Evolutionary conservation across 2,797 vertebrate species (phyloP), one percentile per base, ranked within the genome.

Genomic region (Spinibarbus caldwelli): DNA sequence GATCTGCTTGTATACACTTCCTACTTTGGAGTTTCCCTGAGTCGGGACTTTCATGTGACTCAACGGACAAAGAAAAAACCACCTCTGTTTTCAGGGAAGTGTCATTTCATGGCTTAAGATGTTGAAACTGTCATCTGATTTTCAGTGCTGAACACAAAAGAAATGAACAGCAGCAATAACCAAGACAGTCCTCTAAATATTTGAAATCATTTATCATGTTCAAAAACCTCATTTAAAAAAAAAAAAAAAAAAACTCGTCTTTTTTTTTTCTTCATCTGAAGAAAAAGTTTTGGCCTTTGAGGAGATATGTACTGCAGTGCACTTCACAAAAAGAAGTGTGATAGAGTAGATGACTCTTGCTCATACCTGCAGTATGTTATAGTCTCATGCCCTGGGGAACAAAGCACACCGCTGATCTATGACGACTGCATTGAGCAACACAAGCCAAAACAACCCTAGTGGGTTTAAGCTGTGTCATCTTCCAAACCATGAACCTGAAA

Each of bases 1-100:
- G 31, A 41, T 75, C 21, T 36, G 21, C 31, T 83, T 62, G 29
- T 52, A 59, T n/a, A 59, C 41, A 52, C 78, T 84, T 85, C 77
- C 68, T 31, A 79, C 57, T 83, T 83, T 67, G 45, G 57, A 79
- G 83, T 80, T 82, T 85, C 57, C 47, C 81, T 26, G 15, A 71
- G 66, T 78, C 64, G 75, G 78, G 67, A 49, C 5, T 66, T 12
- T 80, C 88, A 89, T 45, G 66, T 86, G 85, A 66, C 29, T 73
- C 52, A 49, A 62, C n/a, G 72, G 80, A 85, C 77, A 15, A 77
- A 86, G 73, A 80, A 87, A n/a, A 86, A 87, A 75, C 41, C 82
- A 26, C 77, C 71, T 77, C 57, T 70, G 62, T 41, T 76, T 79
- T 80, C 62, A 70, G 7, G 17, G 45, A 68, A 29, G 72, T 80